Conservation (phyloP, 2,113 vertebrate species). For the Actinemys pallida region DNA sequence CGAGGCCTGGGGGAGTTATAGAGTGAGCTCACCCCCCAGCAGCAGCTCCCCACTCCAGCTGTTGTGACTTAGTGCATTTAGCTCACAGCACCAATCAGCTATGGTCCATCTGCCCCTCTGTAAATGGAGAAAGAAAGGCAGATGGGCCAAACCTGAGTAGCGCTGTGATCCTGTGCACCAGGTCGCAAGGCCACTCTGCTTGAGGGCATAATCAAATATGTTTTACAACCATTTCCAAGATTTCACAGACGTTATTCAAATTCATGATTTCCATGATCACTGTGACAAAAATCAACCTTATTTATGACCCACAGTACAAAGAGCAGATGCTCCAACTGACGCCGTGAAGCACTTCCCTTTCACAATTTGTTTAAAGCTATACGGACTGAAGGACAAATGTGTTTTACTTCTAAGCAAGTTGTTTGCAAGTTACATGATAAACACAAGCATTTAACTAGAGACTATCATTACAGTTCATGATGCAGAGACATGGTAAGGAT, state of each 20-base stretch:
- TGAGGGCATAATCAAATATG: background rate
- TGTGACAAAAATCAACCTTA: background rate
- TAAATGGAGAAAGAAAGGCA: background rate
- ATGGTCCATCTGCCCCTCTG: background rate
- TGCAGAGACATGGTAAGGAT: background rate
- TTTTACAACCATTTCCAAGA: background rate
- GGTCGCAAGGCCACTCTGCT: background rate
- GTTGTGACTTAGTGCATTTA: background rate
- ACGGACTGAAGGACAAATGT: background rate
- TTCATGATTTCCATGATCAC: background rate
- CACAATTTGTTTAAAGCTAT: slow-evolving; percentile 14
- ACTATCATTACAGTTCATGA: background rate
- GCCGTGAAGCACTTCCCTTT: slow-evolving; percentile 16
- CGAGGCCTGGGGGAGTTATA: background rate
- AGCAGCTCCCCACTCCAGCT: background rate
- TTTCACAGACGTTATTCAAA: background rate
- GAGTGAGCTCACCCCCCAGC: background rate
- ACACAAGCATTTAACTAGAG: background rate
- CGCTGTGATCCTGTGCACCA: background rate
- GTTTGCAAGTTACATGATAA: background rate
- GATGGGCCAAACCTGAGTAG: background rate
- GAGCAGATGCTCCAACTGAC: background rate
- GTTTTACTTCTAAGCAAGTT: background rate
- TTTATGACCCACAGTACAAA: background rate
- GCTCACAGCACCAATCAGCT: background rate